Base-by-base conservation (phyloP, 2,113 vertebrate species). In the Pluvianellus socialis region DNA sequence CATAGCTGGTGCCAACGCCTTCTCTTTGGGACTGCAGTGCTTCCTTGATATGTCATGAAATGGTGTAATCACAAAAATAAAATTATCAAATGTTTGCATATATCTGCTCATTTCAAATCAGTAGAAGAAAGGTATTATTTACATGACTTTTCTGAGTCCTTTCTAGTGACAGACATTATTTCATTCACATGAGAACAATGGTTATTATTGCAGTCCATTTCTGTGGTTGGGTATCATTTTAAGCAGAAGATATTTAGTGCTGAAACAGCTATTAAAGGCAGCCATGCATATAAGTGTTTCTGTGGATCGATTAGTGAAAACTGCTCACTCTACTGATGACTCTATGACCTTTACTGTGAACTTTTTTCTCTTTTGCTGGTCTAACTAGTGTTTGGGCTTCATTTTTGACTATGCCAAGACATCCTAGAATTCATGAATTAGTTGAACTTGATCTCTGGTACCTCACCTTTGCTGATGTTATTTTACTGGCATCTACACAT, bases 191-290 rank as follows among this genome's bases (percentile, higher is more conserved):
- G 49, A 84, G 53, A 95, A 52, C 27, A 96, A 49, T 70, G 47
- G n/a, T 87, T 95, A 94, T 88, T 89, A 89, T 47, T 85, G 75
- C 22, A 96, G 44, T 73, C 45, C 24, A 56, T 95, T 90, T 97
- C 66, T 94, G 61, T 84, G 32, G 17, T 11, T 83, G 47, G 53
- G 32, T 80, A 91, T 96, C 47, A 96, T 95, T 98, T 96, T 87
- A 97, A 92, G 66, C 73, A 96, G 76, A 91, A 91, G 73, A 62
- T 96, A 62, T 94, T 94, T 96, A 93, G 88, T 95, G 71, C 84
- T 86, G 70, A 95, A 82, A 76, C 53, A 86, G 89, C 80, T 91
- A 94, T 89, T 93, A 94, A 96, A 96, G n/a, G 33, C 80, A 96
- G 16, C 40, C 84, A 96, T 81, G 88, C 77, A 85, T 94, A 74